Conservation (phyloP, 2,113 vertebrate genomes). For the Heliornis fulica region DNA sequence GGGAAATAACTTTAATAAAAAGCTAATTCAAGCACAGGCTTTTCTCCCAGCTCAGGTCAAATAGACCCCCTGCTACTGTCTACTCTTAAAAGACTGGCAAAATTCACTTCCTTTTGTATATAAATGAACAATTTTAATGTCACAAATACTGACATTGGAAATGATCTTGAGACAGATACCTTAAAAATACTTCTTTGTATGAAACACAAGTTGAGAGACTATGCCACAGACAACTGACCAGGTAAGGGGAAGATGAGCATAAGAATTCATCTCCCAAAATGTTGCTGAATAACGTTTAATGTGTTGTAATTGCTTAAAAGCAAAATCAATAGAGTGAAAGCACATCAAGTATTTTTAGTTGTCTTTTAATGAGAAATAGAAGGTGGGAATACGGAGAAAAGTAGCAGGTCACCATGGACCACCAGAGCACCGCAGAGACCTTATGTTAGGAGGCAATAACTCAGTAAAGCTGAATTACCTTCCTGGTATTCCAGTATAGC, state of each 20-base stretch:
- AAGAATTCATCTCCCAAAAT: neutral
- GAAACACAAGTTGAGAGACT: neutral
- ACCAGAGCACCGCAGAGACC: neutral
- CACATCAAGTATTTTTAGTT: neutral
- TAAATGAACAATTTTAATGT: neutral
- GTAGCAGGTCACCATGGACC: neutral
- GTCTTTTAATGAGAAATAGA: neutral
- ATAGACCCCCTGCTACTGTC: neutral
- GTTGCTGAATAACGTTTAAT: neutral
- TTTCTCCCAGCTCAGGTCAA: neutral
- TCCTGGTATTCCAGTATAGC: neutral
- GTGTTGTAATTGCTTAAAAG: neutral
- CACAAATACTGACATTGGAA: neutral
- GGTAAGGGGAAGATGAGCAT: neutral
- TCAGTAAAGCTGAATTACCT: neutral
- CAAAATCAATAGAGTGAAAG: neutral
- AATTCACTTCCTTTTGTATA: neutral
- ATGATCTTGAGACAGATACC: neutral
- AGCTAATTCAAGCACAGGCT: neutral
- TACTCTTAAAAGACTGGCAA: neutral
- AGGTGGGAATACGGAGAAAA: neutral
- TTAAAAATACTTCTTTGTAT: neutral
- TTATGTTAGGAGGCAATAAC: neutral
- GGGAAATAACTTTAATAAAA: neutral
- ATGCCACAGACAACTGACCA: neutral